phyloP scores from a whole-genome alignment of 1,140 invertebrate genomes.

The Prorops nasuta region DNA sequence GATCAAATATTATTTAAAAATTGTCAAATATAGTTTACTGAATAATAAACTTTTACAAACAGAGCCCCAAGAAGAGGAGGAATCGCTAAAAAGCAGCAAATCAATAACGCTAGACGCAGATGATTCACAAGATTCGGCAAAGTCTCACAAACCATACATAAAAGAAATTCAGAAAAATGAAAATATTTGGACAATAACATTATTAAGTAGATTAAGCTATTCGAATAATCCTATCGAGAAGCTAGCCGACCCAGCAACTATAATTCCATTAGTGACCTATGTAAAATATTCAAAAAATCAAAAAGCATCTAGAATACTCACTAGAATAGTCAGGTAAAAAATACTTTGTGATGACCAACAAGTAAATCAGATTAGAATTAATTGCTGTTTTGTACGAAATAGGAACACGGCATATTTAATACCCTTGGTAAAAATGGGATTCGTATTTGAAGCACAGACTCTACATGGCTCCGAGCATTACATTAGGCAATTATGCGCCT shows the following conservation, averaged over 20 bases:
- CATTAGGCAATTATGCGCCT: slow-evolving; percentile 21
- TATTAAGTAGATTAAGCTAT: slow-evolving; percentile 39
- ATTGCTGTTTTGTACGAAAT: slow-evolving; percentile 11
- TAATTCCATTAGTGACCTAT: slow-evolving; percentile 41
- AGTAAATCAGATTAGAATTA: not conserved
- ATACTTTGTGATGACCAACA: slow-evolving; percentile 3
- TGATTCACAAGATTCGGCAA: slow-evolving; percentile 14
- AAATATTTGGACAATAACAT: slow-evolving; percentile 30
- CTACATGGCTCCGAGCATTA: slow-evolving; percentile 37
- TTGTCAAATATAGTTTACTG: slow-evolving; percentile 2
- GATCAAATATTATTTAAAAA: too few species aligned
- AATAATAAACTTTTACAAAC: slow-evolving; percentile 9
- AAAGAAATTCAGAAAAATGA: slow-evolving; percentile 25
- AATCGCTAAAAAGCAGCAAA: slow-evolving; percentile 35
- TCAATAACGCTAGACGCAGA: slow-evolving; percentile 30
- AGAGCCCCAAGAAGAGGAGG: slow-evolving; percentile 36
- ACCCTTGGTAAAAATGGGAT: slow-evolving; percentile 45
- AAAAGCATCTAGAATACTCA: slow-evolving; percentile 36
- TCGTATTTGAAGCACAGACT: slow-evolving; percentile 44
- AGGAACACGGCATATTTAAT: slow-evolving; percentile 45
- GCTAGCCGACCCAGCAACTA: slow-evolving; percentile 40
- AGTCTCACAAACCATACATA: slow-evolving; percentile 8
- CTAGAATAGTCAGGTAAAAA: slow-evolving; percentile 38
- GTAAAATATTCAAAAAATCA: slow-evolving; percentile 37
- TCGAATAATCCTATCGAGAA: slow-evolving; percentile 35